Evolutionary conservation across 2,113 vertebrate species (phyloP).

Genomic region (Myrmophylax atrothorax): DNA sequence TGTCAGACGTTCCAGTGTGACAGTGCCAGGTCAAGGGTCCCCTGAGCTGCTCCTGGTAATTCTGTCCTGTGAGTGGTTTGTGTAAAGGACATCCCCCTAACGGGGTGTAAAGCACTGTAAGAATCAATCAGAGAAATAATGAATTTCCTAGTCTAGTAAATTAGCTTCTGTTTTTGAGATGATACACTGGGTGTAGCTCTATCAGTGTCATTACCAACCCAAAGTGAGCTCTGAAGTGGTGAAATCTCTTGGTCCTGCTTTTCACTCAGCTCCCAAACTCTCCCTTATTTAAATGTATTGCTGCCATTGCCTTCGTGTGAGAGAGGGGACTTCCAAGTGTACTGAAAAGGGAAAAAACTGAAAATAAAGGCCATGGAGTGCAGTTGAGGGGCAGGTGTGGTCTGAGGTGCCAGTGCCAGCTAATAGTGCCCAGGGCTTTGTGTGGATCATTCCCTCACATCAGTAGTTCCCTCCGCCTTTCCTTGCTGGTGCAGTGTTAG

Average conservation of each 20-base stretch:
- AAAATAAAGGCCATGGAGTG: background rate
- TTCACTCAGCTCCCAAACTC: background rate
- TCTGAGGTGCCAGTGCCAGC: background rate
- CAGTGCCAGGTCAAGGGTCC: background rate
- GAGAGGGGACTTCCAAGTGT: background rate
- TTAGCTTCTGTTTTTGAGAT: background rate
- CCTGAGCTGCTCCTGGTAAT: fast-evolving
- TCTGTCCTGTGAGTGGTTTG: background rate
- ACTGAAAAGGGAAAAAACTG: background rate
- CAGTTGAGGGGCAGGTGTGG: fast-evolving
- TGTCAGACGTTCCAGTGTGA: background rate
- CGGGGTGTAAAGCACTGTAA: background rate
- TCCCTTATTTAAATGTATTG: background rate
- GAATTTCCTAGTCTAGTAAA: background rate
- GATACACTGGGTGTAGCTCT: background rate
- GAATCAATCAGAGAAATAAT: background rate
- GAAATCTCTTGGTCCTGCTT: background rate
- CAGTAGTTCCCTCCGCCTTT: background rate
- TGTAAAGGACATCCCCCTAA: background rate
- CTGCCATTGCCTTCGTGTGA: background rate
- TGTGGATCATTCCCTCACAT: background rate
- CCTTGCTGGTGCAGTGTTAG: background rate
- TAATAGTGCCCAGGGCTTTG: background rate
- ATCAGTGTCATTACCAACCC: background rate
- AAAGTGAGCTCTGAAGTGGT: background rate